Percentiles rank a stretch among this genome's conserved stretches.
phyloP scores from a whole-genome alignment of 1,140 invertebrate genomes.

The Drosophila jambulina region DNA sequence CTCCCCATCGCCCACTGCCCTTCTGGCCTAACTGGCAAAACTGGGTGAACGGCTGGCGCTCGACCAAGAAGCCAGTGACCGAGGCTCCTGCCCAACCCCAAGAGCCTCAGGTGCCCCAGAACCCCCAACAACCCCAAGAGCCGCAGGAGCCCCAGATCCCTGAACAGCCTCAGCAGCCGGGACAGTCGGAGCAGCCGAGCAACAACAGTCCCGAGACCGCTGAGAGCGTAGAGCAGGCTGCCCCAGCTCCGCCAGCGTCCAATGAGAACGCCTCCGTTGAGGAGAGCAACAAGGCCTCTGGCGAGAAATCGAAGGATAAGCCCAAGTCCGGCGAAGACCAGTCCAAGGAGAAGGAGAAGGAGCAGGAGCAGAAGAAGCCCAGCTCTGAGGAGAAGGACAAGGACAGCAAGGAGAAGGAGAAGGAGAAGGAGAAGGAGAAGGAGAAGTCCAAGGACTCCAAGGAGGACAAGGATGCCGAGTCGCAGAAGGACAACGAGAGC shows the following conservation, averaged over 20 bases:
- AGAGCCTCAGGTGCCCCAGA: conserved; percentile 9
- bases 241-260: conserved; percentile 23
- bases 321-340: conserved; percentile 56
- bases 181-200: conserved; percentile 12
- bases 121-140: neutral
- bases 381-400: conserved; percentile 55
- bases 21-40: conserved; percentile 65
- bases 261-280: conserved; percentile 73
- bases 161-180: conserved; percentile 1
- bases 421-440: conserved; percentile 38
- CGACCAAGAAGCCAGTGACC: conserved; percentile 23
- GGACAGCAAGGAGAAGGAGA: conserved; percentile 38
- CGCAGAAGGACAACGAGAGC: conserved; percentile 49
- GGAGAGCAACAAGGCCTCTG: conserved; percentile 49
- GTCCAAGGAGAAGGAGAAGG: conserved; percentile 65
- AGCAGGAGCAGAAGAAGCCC: conserved; percentile 57
- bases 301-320: conserved; percentile 38
- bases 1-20: conserved; percentile 24
- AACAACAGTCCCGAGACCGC: conserved; percentile 42
- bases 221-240: conserved; percentile 61
- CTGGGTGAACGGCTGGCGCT: conserved; percentile 60
- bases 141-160: conserved; percentile 9
- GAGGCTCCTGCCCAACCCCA: conserved; percentile 20
- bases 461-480: conserved; percentile 49
- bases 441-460: conserved; percentile 43